Evolutionary conservation across 2,113 vertebrate species (phyloP), one percentile per base, ranked within the genome.

Genomic region (Podarcis raffonei): DNA sequence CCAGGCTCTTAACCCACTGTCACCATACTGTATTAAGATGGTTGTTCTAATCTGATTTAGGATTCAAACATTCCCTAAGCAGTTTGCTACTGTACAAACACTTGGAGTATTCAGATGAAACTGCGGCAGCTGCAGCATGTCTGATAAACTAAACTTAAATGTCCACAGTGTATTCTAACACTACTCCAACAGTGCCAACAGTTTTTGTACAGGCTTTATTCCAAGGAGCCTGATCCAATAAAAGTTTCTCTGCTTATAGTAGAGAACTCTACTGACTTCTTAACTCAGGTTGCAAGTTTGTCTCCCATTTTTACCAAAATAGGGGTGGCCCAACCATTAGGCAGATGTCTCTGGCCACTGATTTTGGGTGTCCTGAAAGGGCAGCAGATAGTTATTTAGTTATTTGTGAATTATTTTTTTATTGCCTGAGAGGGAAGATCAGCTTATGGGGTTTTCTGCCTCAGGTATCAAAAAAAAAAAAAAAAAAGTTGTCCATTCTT

Each of bases 1-100:
- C 57, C 57, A 59, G 83, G 37, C 82, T 42, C 8, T 84, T 72
- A 32, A 42, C 68, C 30, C 39, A 65, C 32, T n/a, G 0, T 39
- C 62, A 7, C 8, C 71, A 2, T 39, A 2, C 48, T 48, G 48
- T 48, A 3, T 23, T 15, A 3, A 18, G 1, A 6, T 78, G 12
- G 5, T 39, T 15, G 0, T 76, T 62, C 77, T 35, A 2, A 22
- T 77, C 83, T 59, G 57, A 3, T 22, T 20, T 84, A 57, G 69
- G 23, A 71, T 78, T 59, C 18, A 48, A 85, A 11, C 6, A 39
- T 0, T 89, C 88, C 83, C 3, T 82, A 86, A 27, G 48, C 32
- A 71, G 18, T 11, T 0, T 2, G 13, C 25, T 2, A 66, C 1
- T 0, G 1, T 37, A 37, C 16, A 16, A 82, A 57, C 48, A 4